These are phyloP conservation scores for Formicarius rufipectus DNA, from an alignment of 2,113 vertebrate species.

Conservation along the genomic window DNA sequence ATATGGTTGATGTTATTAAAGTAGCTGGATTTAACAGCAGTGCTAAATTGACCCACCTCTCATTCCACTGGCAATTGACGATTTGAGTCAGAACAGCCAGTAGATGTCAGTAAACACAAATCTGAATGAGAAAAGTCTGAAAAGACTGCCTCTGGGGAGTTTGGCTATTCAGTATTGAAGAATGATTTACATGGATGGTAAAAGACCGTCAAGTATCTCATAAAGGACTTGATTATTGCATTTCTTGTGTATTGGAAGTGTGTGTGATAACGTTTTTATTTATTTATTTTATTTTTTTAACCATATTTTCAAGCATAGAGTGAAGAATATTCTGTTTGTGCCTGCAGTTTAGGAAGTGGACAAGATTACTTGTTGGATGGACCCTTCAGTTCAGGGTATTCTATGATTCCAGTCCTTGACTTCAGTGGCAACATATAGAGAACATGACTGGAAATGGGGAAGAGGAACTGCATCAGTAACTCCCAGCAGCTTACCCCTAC, in stretches of 20 bases:
- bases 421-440: background rate
- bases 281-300: background rate
- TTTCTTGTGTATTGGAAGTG: background rate
- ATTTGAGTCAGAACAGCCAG: slow-evolving; percentile 8
- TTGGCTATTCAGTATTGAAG: background rate
- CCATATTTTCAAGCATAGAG: background rate
- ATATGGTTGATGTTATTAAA: background rate
- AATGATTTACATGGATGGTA: background rate
- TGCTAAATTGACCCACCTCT: background rate
- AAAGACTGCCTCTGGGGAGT: background rate
- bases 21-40: background rate
- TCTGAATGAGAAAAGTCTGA: background rate
- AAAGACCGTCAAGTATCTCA: background rate
- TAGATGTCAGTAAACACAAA: slow-evolving; percentile 64
- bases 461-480: background rate
- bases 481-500: background rate
- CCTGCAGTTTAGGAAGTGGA: background rate
- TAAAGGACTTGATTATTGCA: background rate
- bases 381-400: background rate
- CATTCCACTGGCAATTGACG: background rate
- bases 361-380: background rate
- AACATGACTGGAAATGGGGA: background rate
- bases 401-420: background rate
- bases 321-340: background rate
- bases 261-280: background rate